Evolutionary conservation across 37 sponge, comb jelly and placozoan species (phyloP).

Genomic region (Halichondria panicea): DNA sequence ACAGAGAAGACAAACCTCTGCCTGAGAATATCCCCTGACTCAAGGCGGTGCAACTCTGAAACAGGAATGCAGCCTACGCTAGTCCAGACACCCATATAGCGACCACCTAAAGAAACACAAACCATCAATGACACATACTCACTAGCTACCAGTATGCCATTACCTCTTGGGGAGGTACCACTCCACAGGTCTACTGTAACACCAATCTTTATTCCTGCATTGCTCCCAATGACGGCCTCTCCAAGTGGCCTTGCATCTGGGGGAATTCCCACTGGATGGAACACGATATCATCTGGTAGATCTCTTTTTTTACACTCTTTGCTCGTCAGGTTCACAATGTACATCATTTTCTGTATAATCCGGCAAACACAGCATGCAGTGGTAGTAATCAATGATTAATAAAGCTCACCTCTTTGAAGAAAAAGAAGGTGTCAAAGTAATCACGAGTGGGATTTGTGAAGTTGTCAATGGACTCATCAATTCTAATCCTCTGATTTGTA

Average conservation of each 20-base stretch:
- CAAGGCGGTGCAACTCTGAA: neutral
- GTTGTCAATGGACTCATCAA: conserved; percentile 18
- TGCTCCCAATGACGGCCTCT: conserved; percentile 37
- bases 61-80: conserved; percentile 35
- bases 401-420: conserved; percentile 30
- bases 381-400: neutral
- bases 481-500: neutral
- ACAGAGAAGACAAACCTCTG: conserved; percentile 7
- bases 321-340: no score
- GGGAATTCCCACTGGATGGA: conserved; percentile 46
- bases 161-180: no score
- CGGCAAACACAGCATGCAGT: neutral
- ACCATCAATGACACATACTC: neutral
- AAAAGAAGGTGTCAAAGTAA: conserved; percentile 29
- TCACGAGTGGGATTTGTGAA: neutral
- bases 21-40: neutral
- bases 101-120: neutral
- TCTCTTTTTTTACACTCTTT: no score
- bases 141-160: no score
- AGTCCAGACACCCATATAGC: conserved; percentile 2
- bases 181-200: conserved; percentile 20
- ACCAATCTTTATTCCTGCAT: conserved; percentile 15
- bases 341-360: no score
- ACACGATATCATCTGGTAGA: no score
- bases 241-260: conserved; percentile 35